Percentiles rank a stretch among this genome's conserved stretches.
Evolutionary conservation across 2,113 vertebrate species (phyloP).

Genomic region (Podarcis cretensis): DNA sequence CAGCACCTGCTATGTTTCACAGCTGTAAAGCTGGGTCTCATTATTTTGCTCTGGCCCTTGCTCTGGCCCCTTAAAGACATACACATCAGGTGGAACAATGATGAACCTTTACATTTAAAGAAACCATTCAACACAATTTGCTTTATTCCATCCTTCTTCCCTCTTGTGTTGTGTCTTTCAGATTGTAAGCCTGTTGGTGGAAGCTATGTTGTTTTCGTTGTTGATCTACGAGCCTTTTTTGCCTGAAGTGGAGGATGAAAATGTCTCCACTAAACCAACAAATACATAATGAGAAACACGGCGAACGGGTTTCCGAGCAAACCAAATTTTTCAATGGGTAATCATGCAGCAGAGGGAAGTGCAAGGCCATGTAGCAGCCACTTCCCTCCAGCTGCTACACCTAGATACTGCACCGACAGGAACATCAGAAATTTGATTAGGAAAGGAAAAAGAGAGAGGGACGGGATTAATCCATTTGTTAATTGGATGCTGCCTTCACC

Average conservation of each 20-base stretch:
- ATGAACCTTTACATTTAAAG: too few species aligned
- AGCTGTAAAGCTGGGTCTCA: too few species aligned
- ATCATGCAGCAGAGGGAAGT: constrained; percentile 54
- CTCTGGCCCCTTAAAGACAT: too few species aligned
- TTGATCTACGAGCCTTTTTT: background rate
- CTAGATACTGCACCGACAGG: accelerated
- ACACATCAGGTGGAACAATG: too few species aligned
- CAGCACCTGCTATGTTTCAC: too few species aligned
- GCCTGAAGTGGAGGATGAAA: background rate
- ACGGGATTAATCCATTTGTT: background rate
- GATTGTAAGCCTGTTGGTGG: background rate
- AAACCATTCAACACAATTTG: background rate
- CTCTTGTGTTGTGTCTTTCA: background rate
- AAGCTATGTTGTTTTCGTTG: background rate
- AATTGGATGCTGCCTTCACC: background rate
- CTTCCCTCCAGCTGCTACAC: background rate
- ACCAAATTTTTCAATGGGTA: constrained; percentile 38
- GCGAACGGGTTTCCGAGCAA: constrained; percentile 47
- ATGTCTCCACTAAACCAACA: background rate
- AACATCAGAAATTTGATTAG: background rate
- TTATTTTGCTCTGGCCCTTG: too few species aligned
- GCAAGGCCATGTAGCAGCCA: constrained; percentile 4
- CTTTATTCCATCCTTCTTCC: background rate
- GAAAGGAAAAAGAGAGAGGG: background rate
- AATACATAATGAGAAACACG: background rate